Conservation (phyloP, 1,140 invertebrate genomes). For the Brachionus sp. region DNA sequence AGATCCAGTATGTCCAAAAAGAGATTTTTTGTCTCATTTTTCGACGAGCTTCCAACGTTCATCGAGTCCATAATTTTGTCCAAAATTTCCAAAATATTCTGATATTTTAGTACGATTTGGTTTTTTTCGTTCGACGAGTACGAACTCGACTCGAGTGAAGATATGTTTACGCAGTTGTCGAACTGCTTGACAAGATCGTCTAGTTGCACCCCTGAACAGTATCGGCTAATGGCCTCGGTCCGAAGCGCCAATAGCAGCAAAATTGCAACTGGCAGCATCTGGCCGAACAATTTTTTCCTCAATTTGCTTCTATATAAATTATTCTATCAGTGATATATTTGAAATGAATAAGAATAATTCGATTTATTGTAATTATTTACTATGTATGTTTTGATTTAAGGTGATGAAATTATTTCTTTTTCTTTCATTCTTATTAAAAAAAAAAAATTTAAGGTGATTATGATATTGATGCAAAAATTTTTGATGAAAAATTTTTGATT, state of each 20-base stretch:
- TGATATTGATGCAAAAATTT: neutral
- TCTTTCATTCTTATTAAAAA: neutral
- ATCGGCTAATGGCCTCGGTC: neutral
- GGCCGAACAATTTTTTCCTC: neutral
- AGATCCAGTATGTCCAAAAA: constrained; percentile 14
- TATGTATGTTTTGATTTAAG: neutral
- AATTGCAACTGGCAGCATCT: neutral
- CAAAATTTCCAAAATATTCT: neutral
- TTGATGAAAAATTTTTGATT: neutral
- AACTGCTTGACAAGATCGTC: neutral
- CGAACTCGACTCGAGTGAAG: neutral
- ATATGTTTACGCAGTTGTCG: neutral
- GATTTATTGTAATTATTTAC: neutral
- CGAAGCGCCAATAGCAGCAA: neutral
- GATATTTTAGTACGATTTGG: neutral
- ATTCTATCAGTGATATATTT: neutral
- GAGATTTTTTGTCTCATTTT: constrained; percentile 4
- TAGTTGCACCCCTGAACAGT: neutral
- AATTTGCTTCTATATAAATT: neutral
- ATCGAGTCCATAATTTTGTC: neutral
- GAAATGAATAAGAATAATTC: neutral
- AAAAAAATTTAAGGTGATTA: neutral
- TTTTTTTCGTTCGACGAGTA: neutral
- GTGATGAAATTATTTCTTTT: neutral
- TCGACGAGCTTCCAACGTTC: neutral